Base-by-base conservation (phyloP, 2,797 vertebrate species). In the Threskiornis aethiopicus region DNA sequence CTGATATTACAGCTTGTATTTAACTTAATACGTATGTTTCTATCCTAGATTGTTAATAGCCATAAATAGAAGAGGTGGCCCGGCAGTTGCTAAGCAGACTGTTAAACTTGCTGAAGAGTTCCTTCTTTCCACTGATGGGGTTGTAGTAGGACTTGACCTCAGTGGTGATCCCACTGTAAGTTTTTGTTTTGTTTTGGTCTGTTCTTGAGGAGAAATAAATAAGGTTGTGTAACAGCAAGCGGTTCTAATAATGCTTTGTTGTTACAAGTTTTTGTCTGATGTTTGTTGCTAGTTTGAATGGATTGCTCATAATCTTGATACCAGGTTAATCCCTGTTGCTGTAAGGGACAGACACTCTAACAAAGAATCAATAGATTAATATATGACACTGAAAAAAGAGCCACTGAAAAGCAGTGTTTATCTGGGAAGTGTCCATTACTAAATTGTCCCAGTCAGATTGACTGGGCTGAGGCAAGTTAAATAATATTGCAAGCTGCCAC, bases 151-250 rank as follows among this genome's bases (percentile, higher is more conserved):
- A 89, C 95, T 99, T 58, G 99, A 99, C 94, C 98, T 99, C 76
- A 99, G 99, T 73, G 99, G 99, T 89, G 99, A 99, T 97, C 99
- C 99, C 54, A 99, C 92, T 3, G 99, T 99, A 93, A 98, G 99
- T 92, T 92, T 84, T 73, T 54, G 16, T 22, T 76, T 46, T 35
- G 19, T 77, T 95, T 93, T 64, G 20, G 9, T 70, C 26, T 96
- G 55, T 91, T 89, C 39, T 65, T 65, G 52, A 66, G 65, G 35
- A n/a, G 13, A 64, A 59, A 18, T 55, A 3, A 3, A 2, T 29
- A 16, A 29, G 5, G 11, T 28, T 88, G 16, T 70, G 10, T 59
- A 87, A 51, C 28, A 80, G 31, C 26, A 58, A 70, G 42, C 0
- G 1, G 8, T 81, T 81, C n/a, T 58, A 24, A 33, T 6, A 6